Evolutionary conservation across 2,797 vertebrate genomes (phyloP), one percentile per base, ranked within the genome.

Genomic region (Sebastes aleutianus): DNA sequence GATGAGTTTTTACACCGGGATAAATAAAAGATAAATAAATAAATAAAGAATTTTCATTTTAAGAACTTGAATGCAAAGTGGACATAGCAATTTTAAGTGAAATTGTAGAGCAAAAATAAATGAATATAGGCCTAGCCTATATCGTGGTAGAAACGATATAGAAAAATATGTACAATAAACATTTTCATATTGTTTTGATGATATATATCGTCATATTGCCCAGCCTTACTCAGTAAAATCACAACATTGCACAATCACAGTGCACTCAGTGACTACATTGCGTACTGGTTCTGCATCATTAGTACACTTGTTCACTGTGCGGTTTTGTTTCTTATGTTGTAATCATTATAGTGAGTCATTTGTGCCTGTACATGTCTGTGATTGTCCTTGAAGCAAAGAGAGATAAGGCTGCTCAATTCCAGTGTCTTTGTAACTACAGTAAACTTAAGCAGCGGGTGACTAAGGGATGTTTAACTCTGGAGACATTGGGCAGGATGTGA

Each of bases 401-500:
- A 82, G 81, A 88, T 84, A 76, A 66, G 56, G 14, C 27, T 27
- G 59, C 20, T 43, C 20, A 8, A 61, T 76, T 66, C 56, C 32
- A 22, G 65, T 56, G 31, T 54, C 70, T 87, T 88, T 83, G 70
- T 54, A 71, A 61, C 29, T n/a, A 53, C 29, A 82, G 18, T 81
- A 76, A 84, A 65, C 43, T 70, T 58, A 3, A 58, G 68, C 66
- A 12, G 5, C 4, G 20, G 43, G n/a, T 87, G 87, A 84, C 53
- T 68, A 56, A 73, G 26, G 61, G 7, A 56, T 34, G 66, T 78
- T 83, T 87, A 63, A 62, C 39, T 70, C 18, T 22, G 20, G 72
- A 72, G 74, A 79, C 32, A 22, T 2, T 12, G 32, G 59, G 13
- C 72, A 87, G 84, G 83, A 90, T 72, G 68, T 82, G 87, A 92